Evolutionary conservation across 2,797 vertebrate species (phyloP), one percentile per base, ranked within the genome.

Genomic region (Tokudaia muenninki): DNA sequence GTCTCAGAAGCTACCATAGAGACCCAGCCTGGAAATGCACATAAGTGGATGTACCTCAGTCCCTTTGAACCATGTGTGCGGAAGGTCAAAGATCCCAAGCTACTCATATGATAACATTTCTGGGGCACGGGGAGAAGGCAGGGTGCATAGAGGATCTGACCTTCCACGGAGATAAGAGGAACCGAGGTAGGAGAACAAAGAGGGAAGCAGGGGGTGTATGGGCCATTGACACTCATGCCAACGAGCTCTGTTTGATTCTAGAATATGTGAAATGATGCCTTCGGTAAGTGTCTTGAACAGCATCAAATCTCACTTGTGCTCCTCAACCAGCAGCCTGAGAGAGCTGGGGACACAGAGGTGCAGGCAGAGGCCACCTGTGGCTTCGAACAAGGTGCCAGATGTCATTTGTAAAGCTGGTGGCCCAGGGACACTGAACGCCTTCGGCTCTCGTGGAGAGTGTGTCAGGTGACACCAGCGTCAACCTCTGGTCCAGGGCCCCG

Each of bases 181-280:
- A 31, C 61, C 31, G 10, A 63, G 44, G 37, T 2, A 1, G 31
- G 16, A 13, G 10, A n/a, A 29, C 4, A 4, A 74, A 5, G 47
- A 0, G 2, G 63, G 31, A 47, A 1, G n/a, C 0, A 6, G 65
- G 24, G 37, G 26, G 86, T 31, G 31, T 1, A 8, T 11, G 31
- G 34, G 47, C 9, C 14, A 3, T 1, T n/a, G 37, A 1, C 29
- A 47, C 61, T 4, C 7, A 5, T 1, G 22, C 57, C 12, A 1
- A 17, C 55, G 21, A 21, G 12, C 59, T 57, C 4, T 0, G 21
- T 3, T 12, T 17, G 34, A 29, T 22, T 50, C 84, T 24, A 26
- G 67, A 61, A 37, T 0, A 31, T 4, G 4, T 0, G 3, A 24
- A 1, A 0, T 21, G 13, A 21, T 0, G 2, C 26, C n/a, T 52